Evolutionary conservation across 2,888 invertebrate species (phyloP).

Genomic region (Drosophila subsilvestris): DNA sequence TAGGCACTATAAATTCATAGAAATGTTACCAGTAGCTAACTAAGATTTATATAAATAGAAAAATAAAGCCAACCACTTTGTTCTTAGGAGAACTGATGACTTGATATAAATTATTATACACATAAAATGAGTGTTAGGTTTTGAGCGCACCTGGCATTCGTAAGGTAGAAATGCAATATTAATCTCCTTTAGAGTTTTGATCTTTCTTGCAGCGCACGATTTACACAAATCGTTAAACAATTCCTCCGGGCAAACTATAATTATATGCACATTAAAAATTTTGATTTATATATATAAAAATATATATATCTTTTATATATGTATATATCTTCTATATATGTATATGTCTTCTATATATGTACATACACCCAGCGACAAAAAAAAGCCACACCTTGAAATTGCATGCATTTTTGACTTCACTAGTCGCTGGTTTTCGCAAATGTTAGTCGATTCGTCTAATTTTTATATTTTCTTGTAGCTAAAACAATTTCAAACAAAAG

Average conservation of each 20-base stretch:
- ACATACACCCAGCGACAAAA: no score
- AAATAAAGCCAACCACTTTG: neutral
- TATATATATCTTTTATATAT: neutral
- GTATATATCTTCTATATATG: neutral
- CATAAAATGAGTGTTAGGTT: neutral
- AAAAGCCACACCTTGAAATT: no score
- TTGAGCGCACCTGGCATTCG: constrained; percentile 93
- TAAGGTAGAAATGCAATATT: constrained; percentile 99
- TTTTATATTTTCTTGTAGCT: no score
- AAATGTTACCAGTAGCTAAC: no score
- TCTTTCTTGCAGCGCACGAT: constrained; percentile 96
- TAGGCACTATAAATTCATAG: no score
- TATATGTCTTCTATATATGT: no score
- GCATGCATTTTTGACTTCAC: no score
- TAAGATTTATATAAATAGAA: neutral
- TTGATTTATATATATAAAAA: constrained; percentile 7
- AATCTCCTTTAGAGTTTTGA: constrained; percentile 93
- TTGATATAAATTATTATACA: constrained; percentile 1
- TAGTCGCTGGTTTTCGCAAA: no score
- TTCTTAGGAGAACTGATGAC: neutral
- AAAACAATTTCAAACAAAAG: no score
- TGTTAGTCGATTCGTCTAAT: no score
- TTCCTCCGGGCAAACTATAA: constrained; percentile 95
- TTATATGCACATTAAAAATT: constrained; percentile 11
- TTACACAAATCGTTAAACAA: constrained; percentile 98